A percentile compares a stretch with the other conserved stretches of the same genome.
These are phyloP conservation scores for Tragelaphus strepsiceros DNA, from an alignment of 2,113 vertebrate species.

Conservation along the genomic window DNA sequence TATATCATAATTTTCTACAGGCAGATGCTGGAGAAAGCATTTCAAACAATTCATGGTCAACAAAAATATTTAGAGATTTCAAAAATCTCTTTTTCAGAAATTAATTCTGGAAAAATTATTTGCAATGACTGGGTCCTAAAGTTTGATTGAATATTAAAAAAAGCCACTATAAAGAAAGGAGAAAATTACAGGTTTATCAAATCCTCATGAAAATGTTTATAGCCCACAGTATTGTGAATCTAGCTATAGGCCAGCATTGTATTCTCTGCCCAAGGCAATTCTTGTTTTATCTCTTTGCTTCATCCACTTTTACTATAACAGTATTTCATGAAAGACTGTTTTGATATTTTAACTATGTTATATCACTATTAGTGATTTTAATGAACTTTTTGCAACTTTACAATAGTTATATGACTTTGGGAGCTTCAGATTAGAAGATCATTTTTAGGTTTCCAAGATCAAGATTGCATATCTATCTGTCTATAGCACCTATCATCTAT, in stretches of 20 bases:
- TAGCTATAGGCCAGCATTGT: background rate
- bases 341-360: background rate
- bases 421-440: background rate
- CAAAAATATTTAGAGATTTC: background rate
- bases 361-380: background rate
- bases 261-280: background rate
- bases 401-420: background rate
- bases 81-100: background rate
- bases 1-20: background rate
- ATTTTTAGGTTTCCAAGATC: background rate
- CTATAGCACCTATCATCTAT: background rate
- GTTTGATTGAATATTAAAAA: background rate
- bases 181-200: background rate
- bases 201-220: background rate
- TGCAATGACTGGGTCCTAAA: background rate
- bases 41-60: background rate
- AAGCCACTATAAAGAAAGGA: background rate
- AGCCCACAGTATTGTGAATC: background rate
- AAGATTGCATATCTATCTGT: background rate
- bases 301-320: background rate
- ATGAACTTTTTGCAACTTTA: background rate
- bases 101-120: background rate
- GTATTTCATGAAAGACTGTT: background rate
- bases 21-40: background rate
- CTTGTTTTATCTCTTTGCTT: background rate